Base-by-base conservation (phyloP, 2,888 invertebrate genomes). In the Clusia tigrina region DNA sequence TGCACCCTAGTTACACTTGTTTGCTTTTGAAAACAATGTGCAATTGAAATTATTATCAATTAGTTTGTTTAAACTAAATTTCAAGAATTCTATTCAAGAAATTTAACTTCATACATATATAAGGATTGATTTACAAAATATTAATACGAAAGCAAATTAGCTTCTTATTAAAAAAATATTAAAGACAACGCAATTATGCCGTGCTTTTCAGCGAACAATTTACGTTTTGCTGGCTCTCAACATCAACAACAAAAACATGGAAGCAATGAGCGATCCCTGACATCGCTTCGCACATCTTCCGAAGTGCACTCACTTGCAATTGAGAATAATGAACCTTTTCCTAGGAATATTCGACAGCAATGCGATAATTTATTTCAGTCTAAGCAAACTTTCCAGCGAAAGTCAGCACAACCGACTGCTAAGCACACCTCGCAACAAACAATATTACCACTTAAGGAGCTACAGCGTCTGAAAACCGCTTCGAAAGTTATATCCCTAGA, bases 381-480 rank as follows among this genome's bases (percentile, higher is more conserved):
- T 37, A 9, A 51, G 58, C 53, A 57, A 57, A 15, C 12, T 42
- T 10, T 10, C 42, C 42, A 17, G 42, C 52, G 2, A 32, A 3
- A n/a, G 10, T 53, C 42, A 15, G 15, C 25, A 22, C 61, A 25
- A 5, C 25, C 22, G 2, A n/a, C 6, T 15, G 24, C 12, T 18
- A 24, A 23, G 48, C 18, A 15, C 2, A n/a, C n/a, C n/a, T 20
- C 48, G 20, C 2, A 48, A 22, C 18, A 18, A 15, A 58, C 75
- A 1, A 63, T 74, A 1, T 60, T 80, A 20, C 86, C 87, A 0
- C 86, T 85, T 61, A 80, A 83, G 0, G 90, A 92, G 67, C 88
- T 87, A 65, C 84, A 88, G 1, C 81, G 89, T 32, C 77, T 91
- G 2, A 85, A 87, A 74, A 83, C 85, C 48, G 88, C 89, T 66